A percentile compares a stretch with the other conserved stretches of the same genome.
These are phyloP conservation scores for Oscheius sp. DNA, from an alignment of 2,888 invertebrate genomes.

Conservation along the genomic window DNA sequence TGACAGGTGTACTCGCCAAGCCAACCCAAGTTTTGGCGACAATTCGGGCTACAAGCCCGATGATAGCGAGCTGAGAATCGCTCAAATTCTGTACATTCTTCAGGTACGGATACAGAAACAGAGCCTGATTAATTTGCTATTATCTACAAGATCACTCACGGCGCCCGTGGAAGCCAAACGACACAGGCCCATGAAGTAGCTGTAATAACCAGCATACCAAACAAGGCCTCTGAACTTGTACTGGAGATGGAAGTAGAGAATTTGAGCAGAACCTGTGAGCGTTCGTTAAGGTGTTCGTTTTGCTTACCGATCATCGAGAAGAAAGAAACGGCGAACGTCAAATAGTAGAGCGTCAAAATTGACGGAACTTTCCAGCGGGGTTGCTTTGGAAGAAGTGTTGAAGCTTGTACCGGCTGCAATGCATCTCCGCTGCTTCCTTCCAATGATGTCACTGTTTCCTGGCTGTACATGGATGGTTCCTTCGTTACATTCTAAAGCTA, in stretches of 20 bases:
- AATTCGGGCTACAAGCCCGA: constrained; percentile 49
- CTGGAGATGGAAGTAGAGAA: constrained; percentile 60
- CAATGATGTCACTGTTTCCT: neutral
- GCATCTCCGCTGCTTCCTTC: neutral
- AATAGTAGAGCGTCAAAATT: constrained; percentile 10
- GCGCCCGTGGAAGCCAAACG: constrained; percentile 48
- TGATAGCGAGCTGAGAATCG: constrained; percentile 49
- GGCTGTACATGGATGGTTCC: neutral
- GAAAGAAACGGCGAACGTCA: constrained; percentile 53
- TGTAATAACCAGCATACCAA: constrained; percentile 52
- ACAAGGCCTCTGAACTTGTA: constrained; percentile 41
- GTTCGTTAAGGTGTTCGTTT: neutral
- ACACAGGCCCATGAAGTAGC: constrained; percentile 49
- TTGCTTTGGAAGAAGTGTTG: too few relatives aligned
- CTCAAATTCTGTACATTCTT: constrained; percentile 38
- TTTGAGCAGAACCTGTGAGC: constrained; percentile 44
- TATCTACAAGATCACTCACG: constrained; percentile 21
- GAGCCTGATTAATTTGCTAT: constrained; percentile 33
- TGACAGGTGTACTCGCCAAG: constrained; percentile 19
- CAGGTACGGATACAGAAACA: constrained; percentile 50
- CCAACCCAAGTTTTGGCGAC: constrained; percentile 50
- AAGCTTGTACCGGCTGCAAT: neutral
- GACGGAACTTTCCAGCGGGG: too few relatives aligned
- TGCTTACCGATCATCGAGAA: constrained; percentile 54
- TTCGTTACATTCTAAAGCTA: neutral